These are phyloP conservation scores for Carassius carassius DNA, from an alignment of 2,113 vertebrate genomes.

Conservation along the genomic window DNA sequence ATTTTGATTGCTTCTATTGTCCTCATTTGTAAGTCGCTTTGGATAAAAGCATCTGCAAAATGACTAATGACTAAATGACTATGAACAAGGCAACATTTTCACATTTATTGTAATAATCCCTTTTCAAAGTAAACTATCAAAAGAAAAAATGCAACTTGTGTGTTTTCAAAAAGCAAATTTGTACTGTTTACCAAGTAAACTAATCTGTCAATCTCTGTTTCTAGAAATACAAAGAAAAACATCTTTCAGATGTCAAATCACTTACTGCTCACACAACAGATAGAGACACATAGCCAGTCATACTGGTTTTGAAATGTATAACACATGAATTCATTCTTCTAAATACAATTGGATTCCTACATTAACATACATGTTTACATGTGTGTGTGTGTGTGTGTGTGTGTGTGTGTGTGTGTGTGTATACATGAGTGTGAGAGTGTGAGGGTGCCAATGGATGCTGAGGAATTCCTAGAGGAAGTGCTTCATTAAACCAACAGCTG, in stretches of 20 bases:
- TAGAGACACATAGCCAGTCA: background rate
- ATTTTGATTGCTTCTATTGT: too few relatives aligned
- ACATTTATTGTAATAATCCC: background rate
- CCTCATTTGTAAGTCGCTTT: too few relatives aligned
- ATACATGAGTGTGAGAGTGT: too few relatives aligned
- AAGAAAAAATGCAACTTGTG: background rate
- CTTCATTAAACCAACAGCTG: constrained; percentile 27
- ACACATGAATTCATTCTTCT: background rate
- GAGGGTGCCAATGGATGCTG: background rate
- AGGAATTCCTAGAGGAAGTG: background rate
- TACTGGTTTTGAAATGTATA: background rate
- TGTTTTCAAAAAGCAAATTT: background rate
- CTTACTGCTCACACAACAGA: background rate
- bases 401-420: constrained; percentile 14
- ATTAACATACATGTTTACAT: constrained; percentile 15
- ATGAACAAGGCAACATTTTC: background rate
- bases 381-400: background rate
- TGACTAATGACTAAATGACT: too few relatives aligned
- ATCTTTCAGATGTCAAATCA: background rate
- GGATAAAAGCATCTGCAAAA: too few relatives aligned
- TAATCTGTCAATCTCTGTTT: background rate
- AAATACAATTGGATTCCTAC: constrained; percentile 21
- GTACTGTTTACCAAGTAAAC: background rate
- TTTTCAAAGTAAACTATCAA: background rate
- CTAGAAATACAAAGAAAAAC: background rate